A percentile compares a stretch with the other conserved stretches of the same genome.
These are phyloP conservation scores for Epinephelus fuscoguttatus DNA, from an alignment of 2,113 vertebrate species.

Conservation along the genomic window DNA sequence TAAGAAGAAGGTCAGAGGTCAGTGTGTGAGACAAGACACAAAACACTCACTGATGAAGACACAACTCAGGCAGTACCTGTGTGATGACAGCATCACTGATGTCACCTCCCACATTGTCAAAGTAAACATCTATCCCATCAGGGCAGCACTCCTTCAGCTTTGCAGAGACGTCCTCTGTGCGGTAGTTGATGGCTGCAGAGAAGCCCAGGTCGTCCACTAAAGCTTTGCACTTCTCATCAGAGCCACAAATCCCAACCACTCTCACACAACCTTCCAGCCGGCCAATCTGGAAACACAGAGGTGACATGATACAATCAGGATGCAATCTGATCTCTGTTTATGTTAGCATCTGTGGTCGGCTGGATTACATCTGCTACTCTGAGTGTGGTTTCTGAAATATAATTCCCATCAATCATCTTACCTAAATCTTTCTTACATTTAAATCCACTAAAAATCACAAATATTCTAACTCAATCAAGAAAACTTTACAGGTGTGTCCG, in stretches of 20 bases:
- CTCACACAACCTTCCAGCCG: slow-evolving; percentile 91
- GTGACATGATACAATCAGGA: not conserved
- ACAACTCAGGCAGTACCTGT: slow-evolving; percentile 71
- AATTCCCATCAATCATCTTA: not conserved
- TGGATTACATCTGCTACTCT: not conserved
- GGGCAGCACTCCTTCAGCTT: slow-evolving; percentile 89
- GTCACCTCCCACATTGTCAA: slow-evolving; percentile 95
- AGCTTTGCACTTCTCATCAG: slow-evolving; percentile 89
- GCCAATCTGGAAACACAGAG: slow-evolving; percentile 85
- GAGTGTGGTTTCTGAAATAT: not conserved
- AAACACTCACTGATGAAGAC: not conserved
- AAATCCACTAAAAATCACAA: not conserved
- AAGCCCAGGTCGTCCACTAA: slow-evolving; percentile 92
- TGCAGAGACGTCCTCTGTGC: slow-evolving; percentile 81
- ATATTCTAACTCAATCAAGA: no score
- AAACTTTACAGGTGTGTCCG: no score
- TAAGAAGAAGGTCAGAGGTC: no score
- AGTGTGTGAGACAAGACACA: not conserved
- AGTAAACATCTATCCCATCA: slow-evolving; percentile 92
- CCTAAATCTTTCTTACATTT: not conserved
- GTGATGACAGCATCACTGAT: slow-evolving; percentile 91
- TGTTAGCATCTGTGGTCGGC: not conserved
- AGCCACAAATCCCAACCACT: slow-evolving; percentile 95
- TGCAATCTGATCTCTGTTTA: not conserved
- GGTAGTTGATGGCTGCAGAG: slow-evolving; percentile 93